Evolutionary conservation across 2,888 invertebrate species (phyloP).

Genomic region (Eupeodes latifasciatus): DNA sequence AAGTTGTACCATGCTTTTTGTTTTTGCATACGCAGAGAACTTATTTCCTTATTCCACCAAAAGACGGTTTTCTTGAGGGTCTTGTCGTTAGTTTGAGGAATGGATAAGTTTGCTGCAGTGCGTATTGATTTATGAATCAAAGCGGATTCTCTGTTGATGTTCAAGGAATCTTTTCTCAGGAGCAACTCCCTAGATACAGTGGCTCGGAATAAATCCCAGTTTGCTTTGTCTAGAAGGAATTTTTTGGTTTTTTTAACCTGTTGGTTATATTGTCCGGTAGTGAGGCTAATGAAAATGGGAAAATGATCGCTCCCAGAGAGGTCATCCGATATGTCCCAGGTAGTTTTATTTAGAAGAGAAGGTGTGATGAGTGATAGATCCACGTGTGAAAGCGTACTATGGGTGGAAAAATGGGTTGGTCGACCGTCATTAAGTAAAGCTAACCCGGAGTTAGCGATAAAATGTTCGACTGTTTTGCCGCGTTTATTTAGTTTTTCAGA

Average conservation of each 20-base stretch:
- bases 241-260: not conserved
- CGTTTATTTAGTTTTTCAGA: constrained; percentile 30
- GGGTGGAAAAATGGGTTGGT: constrained; percentile 47
- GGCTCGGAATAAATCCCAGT: too few relatives aligned
- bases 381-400: constrained; percentile 27
- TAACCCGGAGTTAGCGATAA: constrained; percentile 40
- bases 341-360: constrained; percentile 20
- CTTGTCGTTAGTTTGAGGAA: constrained; percentile 43
- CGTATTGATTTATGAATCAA: constrained; percentile 42
- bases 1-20: constrained; percentile 21
- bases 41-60: constrained; percentile 88
- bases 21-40: constrained; percentile 91
- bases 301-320: constrained; percentile 40
- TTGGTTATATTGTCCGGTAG: not conserved
- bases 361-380: constrained; percentile 29
- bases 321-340: not conserved
- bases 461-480: constrained; percentile 45
- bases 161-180: not conserved
- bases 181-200: too few relatives aligned
- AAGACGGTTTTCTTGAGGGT: constrained; percentile 6
- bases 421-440: constrained; percentile 43
- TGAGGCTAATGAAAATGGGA: constrained; percentile 22
- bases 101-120: constrained; percentile 22
- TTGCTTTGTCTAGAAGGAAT: too few relatives aligned
- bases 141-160: constrained; percentile 35